phyloP scores from a whole-genome alignment of 1,140 invertebrate genomes.

The Nilaparvata lugens region DNA sequence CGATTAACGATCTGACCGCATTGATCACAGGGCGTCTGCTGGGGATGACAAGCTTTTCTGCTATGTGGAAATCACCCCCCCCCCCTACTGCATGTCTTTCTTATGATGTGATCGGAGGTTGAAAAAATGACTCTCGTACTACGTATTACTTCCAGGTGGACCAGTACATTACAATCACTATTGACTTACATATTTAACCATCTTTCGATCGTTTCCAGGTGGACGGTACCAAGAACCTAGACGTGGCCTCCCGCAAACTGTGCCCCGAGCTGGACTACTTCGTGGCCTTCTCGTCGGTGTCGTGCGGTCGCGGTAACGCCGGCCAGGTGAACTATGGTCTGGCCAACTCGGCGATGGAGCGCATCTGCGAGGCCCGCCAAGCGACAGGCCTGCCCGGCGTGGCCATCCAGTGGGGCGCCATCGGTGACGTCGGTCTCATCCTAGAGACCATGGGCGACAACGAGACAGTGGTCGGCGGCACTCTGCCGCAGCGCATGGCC shows the following conservation, averaged over 20 bases:
- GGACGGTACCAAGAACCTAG: conserved; percentile 61
- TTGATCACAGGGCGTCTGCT: too few species aligned
- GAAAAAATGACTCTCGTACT: too few species aligned
- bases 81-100: too few species aligned
- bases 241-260: conserved; percentile 57
- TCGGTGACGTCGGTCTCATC: conserved; percentile 92
- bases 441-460: conserved; percentile 72
- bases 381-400: conserved; percentile 65
- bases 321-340: conserved; percentile 94
- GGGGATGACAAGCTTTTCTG: too few species aligned
- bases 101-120: too few species aligned
- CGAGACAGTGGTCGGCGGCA: conserved; percentile 86
- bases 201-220: conserved; percentile 41
- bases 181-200: too few species aligned
- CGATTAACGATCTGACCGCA: too few species aligned
- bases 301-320: conserved; percentile 87
- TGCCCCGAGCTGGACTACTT: conserved; percentile 82
- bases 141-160: too few species aligned
- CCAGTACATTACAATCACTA: too few species aligned
- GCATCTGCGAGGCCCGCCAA: conserved; percentile 78
- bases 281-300: conserved; percentile 88
- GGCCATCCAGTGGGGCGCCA: conserved; percentile 96
- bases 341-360: conserved; percentile 94
- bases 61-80: too few species aligned
- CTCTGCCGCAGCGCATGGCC: conserved; percentile 81